A percentile compares a stretch with the other conserved stretches of the same genome.
These are phyloP conservation scores for Brenthis daphne DNA, from an alignment of 2,888 invertebrate genomes.

Conservation along the genomic window DNA sequence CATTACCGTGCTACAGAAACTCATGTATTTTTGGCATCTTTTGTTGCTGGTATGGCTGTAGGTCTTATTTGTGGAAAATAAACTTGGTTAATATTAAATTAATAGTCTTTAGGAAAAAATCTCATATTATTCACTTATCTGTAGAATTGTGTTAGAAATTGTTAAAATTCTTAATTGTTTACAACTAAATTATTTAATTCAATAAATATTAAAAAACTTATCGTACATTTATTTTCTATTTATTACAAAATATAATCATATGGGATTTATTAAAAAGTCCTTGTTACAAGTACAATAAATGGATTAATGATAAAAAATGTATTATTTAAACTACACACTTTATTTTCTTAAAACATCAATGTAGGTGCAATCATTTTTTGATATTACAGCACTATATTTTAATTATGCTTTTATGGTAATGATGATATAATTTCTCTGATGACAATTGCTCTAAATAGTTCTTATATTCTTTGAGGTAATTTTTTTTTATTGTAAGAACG, in stretches of 20 bases:
- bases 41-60: conserved; percentile 89
- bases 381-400: neutral
- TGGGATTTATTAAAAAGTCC: too few species aligned
- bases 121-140: conserved; percentile 14
- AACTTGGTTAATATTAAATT: neutral
- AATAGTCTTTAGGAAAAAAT: neutral
- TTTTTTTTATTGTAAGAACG: conserved; percentile 55
- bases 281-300: too few species aligned
- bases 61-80: conserved; percentile 83
- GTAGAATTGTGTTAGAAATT: conserved; percentile 10
- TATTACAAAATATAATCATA: too few species aligned
- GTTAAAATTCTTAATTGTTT: conserved; percentile 26
- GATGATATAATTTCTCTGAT: conserved; percentile 54
- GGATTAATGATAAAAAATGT: conserved; percentile 11
- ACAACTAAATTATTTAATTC: conserved; percentile 18
- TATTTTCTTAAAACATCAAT: neutral
- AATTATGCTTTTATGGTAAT: conserved; percentile 54
- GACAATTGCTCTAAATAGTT: conserved; percentile 63
- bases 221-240: too few species aligned
- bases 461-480: conserved; percentile 62
- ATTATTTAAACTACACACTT: conserved; percentile 1
- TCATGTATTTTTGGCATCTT: conserved; percentile 91
- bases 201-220: neutral
- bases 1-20: conserved; percentile 87
- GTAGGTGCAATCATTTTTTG: neutral